phyloP scores from a whole-genome alignment of 2,113 vertebrate species.

The Sebastes schlegelii region DNA sequence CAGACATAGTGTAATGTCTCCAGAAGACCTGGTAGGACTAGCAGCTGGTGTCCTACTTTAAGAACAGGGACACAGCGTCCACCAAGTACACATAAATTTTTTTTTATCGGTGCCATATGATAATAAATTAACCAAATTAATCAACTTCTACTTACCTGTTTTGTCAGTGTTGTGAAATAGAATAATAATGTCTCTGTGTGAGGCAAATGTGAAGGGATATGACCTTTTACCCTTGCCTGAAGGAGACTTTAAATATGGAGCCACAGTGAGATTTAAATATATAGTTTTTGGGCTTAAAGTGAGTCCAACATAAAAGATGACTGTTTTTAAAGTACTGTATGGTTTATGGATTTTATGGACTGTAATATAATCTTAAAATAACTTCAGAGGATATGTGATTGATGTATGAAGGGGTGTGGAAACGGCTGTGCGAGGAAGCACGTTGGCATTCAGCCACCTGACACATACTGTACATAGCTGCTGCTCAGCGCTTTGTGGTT shows the following conservation, averaged over 20 bases:
- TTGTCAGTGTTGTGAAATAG: background rate
- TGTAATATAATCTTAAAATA: conserved; percentile 19
- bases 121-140: background rate
- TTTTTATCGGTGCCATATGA: background rate
- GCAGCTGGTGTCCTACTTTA: conserved; percentile 64
- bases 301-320: background rate
- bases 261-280: background rate
- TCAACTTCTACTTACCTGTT: background rate
- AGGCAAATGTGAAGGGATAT: conserved; percentile 2
- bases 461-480: background rate
- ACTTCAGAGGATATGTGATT: background rate
- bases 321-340: background rate
- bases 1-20: conserved; percentile 53
- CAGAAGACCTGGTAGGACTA: conserved; percentile 43
- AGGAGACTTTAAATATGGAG: conserved; percentile 25
- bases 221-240: conserved; percentile 31
- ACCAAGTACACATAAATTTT: background rate
- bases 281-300: background rate
- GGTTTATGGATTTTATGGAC: background rate
- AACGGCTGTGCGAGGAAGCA: background rate
- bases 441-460: conserved; percentile 18
- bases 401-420: conserved; percentile 14
- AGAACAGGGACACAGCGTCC: conserved; percentile 55
- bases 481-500: background rate
- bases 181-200: background rate